Evolutionary conservation across 1,140 invertebrate genomes (phyloP).

Genomic region (Theocolax elegans): DNA sequence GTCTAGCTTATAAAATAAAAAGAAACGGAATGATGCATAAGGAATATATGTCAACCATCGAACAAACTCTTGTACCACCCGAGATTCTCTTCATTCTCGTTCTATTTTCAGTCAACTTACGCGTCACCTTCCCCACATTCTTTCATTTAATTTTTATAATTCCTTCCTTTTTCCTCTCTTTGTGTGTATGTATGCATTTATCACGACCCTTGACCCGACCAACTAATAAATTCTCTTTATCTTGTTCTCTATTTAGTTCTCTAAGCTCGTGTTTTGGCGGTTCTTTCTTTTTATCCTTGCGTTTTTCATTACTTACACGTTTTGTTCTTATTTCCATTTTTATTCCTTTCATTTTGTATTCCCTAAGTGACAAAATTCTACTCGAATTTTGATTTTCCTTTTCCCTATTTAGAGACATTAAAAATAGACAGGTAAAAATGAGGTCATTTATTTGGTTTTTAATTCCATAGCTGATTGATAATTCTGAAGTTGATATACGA

Average conservation of each 20-base stretch:
- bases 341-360: too few relatives aligned
- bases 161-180: too few relatives aligned
- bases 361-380: too few relatives aligned
- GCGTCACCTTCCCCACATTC: background rate
- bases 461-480: too few relatives aligned
- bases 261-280: background rate
- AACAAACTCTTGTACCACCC: too few relatives aligned
- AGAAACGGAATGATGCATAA: background rate
- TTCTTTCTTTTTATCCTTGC: background rate
- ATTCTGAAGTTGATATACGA: too few relatives aligned
- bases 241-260: background rate
- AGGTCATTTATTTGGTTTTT: too few relatives aligned
- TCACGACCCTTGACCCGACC: background rate
- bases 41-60: conserved; percentile 10
- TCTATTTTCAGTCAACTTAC: background rate
- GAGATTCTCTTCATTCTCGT: background rate
- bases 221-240: background rate
- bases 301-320: background rate
- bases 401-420: too few relatives aligned
- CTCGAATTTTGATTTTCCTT: too few relatives aligned
- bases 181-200: background rate
- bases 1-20: background rate
- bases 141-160: conserved; percentile 23
- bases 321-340: too few relatives aligned
- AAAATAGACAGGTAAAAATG: too few relatives aligned